These are phyloP conservation scores for Plutella xylostella DNA, from an alignment of 2,888 invertebrate genomes.

Conservation along the genomic window DNA sequence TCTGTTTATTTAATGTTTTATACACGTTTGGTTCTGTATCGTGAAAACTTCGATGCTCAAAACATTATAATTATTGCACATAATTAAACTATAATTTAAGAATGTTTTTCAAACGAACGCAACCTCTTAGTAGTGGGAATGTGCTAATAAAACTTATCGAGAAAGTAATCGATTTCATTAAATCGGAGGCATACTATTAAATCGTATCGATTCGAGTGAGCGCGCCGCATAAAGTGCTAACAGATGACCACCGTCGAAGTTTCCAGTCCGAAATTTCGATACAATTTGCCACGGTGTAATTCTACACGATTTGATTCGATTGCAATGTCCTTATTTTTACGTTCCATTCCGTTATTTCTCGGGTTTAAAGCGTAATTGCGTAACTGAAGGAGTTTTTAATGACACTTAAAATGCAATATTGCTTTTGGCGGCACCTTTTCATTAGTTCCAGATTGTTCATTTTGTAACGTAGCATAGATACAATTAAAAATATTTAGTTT, in stretches of 20 bases:
- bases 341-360: constrained; percentile 18
- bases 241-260: constrained; percentile 26
- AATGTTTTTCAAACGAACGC: background rate
- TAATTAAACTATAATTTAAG: background rate
- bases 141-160: constrained; percentile 13
- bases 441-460: no score
- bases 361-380: constrained; percentile 14
- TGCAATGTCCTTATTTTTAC: constrained; percentile 26
- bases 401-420: background rate
- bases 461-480: no score
- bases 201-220: constrained; percentile 8
- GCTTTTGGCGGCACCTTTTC: no score
- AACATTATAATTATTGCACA: background rate
- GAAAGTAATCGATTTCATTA: constrained; percentile 24
- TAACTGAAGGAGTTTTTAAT: constrained; percentile 7
- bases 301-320: constrained; percentile 26
- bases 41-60: no score
- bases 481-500: no score
- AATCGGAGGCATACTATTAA: constrained; percentile 13
- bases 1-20: no score
- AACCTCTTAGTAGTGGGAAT: background rate
- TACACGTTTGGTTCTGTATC: no score
- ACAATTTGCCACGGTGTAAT: constrained; percentile 18
- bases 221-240: constrained; percentile 27
- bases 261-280: constrained; percentile 25